Base-by-base conservation (phyloP, 2,113 vertebrate species). In the Zapus hudsonius region DNA sequence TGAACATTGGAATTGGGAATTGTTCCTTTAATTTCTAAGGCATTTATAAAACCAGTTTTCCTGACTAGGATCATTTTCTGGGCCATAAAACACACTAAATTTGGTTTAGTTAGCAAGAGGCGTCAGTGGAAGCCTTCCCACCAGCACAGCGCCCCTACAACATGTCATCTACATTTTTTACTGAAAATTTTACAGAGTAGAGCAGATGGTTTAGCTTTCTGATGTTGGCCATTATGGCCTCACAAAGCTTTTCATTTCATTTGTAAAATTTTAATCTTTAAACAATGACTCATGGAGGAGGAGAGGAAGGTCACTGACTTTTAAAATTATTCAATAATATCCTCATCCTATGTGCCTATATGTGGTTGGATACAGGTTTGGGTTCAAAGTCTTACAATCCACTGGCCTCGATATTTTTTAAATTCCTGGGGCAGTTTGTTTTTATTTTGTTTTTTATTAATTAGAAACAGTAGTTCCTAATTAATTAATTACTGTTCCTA, bases 41-140 rank as follows among this genome's bases (percentile, higher is more conserved):
- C 86, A 91, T 91, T 95, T 79, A 90, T 66, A 91, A 44, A 92
- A 64, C 78, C 42, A 66, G 82, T 57, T 93, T 94, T 66, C 69
- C 82, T 90, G 82, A 95, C 81, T 82, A 87, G 44, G 33, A 87
- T 91, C 82, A 79, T 95, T 96, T 96, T 93, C 94, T 96, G 90
- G 84, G 59, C 94, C 87, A 96, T 93, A 96, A 95, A 95, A 85
- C 84, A 82, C 63, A 95, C 87, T 93, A 78, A 82, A 95, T 94
- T 93, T 92, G 69, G 93, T 87, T 95, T 87, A 25, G 52, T 95
- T 87, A 31, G 52, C 70, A 61, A 69, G 25, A 78, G 59, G 42
- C 76, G n/a, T 79, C 59, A 29, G 5, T 78, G 87, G 81, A 91
- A 92, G 81, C 44, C 64, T 95, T 74, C 76, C 87, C 47, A 92